These are phyloP conservation scores for Phalacrocorax carbo DNA, from an alignment of 2,113 vertebrate genomes.

Conservation along the genomic window DNA sequence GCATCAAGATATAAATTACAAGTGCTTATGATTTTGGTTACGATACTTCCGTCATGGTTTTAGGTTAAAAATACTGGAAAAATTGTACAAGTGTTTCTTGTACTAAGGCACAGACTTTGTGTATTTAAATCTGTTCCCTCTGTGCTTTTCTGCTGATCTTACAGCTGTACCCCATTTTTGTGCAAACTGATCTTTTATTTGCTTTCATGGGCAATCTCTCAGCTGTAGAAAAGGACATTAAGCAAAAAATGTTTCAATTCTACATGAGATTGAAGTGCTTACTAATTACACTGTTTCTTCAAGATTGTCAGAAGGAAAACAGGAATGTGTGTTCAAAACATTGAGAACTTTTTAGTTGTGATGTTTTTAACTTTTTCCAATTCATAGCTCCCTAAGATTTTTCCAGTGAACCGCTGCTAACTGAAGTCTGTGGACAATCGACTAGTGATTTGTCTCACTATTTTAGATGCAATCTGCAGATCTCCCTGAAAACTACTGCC, in stretches of 20 bases:
- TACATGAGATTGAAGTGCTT: neutral
- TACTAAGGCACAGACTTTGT: neutral
- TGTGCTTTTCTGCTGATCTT: neutral
- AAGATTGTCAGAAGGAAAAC: neutral
- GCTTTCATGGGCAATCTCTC: neutral
- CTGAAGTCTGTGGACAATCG: accelerated
- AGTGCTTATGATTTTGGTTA: neutral
- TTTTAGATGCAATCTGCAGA: neutral
- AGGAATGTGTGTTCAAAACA: neutral
- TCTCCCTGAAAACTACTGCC: neutral
- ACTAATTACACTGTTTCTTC: neutral
- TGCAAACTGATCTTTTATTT: neutral
- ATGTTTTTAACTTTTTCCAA: neutral
- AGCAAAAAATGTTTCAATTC: neutral
- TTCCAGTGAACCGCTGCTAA: neutral
- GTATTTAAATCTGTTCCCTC: neutral
- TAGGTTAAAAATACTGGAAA: neutral
- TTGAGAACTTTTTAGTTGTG: neutral
- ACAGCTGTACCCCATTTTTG: neutral
- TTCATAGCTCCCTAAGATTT: neutral
- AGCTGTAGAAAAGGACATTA: neutral
- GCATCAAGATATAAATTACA: neutral
- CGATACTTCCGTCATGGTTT: neutral
- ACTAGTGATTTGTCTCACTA: neutral
- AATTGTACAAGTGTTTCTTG: neutral